Evolutionary conservation across 2,888 invertebrate genomes (phyloP).

Genomic region (Serripes groenlandicus): DNA sequence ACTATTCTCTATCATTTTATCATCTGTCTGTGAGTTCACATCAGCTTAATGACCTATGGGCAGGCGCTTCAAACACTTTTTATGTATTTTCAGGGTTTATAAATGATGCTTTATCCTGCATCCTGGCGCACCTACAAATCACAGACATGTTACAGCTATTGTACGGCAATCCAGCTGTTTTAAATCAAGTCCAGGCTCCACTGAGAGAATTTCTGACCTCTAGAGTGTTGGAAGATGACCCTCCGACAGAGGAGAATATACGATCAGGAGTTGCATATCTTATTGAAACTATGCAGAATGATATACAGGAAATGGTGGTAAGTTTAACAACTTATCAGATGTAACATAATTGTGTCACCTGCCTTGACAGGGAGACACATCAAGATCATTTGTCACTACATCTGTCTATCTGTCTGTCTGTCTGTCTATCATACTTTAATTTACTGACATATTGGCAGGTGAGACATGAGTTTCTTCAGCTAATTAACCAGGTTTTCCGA

Average conservation of each 20-base stretch:
- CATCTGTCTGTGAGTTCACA: too few relatives aligned
- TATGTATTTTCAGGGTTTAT: constrained; percentile 78
- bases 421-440: too few relatives aligned
- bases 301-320: constrained; percentile 87
- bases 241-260: constrained; percentile 86
- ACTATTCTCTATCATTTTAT: too few relatives aligned
- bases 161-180: constrained; percentile 86
- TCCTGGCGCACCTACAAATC: constrained; percentile 85
- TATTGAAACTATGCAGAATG: constrained; percentile 86
- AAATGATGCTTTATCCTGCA: constrained; percentile 81
- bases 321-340: constrained; percentile 78
- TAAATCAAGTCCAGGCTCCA: constrained; percentile 87
- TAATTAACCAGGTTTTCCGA: too few relatives aligned
- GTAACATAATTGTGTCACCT: background rate
- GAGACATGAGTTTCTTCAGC: too few relatives aligned
- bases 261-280: constrained; percentile 87
- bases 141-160: constrained; percentile 86
- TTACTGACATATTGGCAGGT: too few relatives aligned
- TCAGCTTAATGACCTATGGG: too few relatives aligned
- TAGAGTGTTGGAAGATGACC: constrained; percentile 86
- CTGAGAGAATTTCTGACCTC: constrained; percentile 87
- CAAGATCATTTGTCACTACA: background rate
- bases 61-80: too few relatives aligned
- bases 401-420: too few relatives aligned
- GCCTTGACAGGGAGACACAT: background rate